Evolutionary conservation across 2,888 invertebrate species (phyloP), one percentile per base, ranked within the genome.

Genomic region (Drosophila siamana): DNA sequence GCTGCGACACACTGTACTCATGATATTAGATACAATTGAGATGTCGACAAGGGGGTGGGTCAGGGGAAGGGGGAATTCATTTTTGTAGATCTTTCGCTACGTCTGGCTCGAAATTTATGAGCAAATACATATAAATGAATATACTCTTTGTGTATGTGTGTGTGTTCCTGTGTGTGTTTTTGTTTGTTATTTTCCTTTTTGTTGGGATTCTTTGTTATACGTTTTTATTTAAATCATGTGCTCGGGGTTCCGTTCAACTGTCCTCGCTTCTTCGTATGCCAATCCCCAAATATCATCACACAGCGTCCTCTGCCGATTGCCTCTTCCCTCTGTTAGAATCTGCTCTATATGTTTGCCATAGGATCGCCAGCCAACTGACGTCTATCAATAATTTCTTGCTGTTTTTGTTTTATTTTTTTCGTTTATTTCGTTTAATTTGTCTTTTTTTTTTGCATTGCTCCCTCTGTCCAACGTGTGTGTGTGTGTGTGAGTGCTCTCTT

Each of bases 141-240:
- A 38, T 38, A 38, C 8, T 13, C 15, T 6, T 36, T 11, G 2
- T 46, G 38, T 11, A 0, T 46, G 38, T 40, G 15, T 59, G 15
- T 50, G 22, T 47, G 38, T 57, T 33, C n/a, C n/a, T 43, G 44
- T 30, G 8, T 56, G 36, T 44, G 33, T 44, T 60, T 28, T 55
- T 54, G 43, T 62, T 60, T 64, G 43, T 65, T 47, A 47, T 71
- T 71, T 69, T 70, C 15, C 56, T 70, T 56, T 57, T 73, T 65
- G 56, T 80, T 84, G 76, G 67, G 61, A 74, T 62, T 74, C 73
- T 82, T 79, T 68, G 63, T 63, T 69, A 43, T 80, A 38, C 70
- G 56, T 69, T 73, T 65, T 80, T 80, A 71, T 86, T 86, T 84
- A 69, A 88, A 80, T 89, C 84, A 86, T 89, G 89, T 84, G 89